Base-by-base conservation (phyloP, 2,888 invertebrate genomes). In the Quadroppia sp. region DNA sequence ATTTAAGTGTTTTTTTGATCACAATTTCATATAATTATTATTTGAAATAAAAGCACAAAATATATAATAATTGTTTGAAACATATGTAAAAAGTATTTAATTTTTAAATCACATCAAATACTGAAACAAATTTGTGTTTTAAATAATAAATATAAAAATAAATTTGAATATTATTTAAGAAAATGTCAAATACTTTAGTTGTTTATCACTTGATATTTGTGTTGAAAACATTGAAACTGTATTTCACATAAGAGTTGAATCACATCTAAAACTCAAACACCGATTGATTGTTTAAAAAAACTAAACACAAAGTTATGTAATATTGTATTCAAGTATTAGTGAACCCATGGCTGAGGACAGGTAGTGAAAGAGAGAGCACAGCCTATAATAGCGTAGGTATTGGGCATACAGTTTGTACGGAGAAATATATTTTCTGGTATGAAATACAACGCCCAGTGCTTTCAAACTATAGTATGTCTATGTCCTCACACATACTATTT, bases 401-500 rank as follows among this genome's bases (percentile, higher is more conserved):
- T 17, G 56, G 30, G 28, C 15, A 17, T 17, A 56, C 56, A 56
- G 56, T 56, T 28, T 56, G 30, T 15, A 15, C 56, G n/a, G n/a
- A 56, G 28, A 56, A 56, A 13, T 56, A 56, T 56, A 28, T 15
- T 45, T 15, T 45, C 36, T 45, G 11, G n/a, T n/a, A n/a, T 48
- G 48, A n/a, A 56, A 56, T 56, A 56, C 56, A 56, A 56, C 56
- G 56, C 56, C 56, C 56, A 56, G 56, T 56, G 30, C 56, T 56
- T 56, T 56, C 56, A 56, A 28, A n/a, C n/a, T n/a, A n/a, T n/a
- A n/a, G n/a, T n/a, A n/a, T n/a, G n/a, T 56, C 56, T 15, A 56
- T 15, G 6, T 53, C 53, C 25, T 9, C 25, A 7, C 7, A 15
- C 4, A 23, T 25, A 7, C 23, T 25, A 23, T 15, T 56, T 2